phyloP scores from a whole-genome alignment of 2,113 vertebrate species.

The Petromus typicus region DNA sequence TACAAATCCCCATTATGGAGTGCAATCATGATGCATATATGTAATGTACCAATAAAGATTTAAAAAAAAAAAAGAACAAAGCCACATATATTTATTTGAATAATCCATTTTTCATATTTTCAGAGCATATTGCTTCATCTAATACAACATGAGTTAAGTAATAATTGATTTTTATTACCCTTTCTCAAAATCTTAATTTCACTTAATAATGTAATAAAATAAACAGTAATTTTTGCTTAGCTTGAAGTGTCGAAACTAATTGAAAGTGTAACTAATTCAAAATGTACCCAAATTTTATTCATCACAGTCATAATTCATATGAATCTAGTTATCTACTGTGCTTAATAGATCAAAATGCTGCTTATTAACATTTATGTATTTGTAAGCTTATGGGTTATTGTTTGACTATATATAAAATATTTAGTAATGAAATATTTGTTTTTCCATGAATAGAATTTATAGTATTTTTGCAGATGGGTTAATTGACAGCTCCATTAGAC shows the following conservation, averaged over 20 bases:
- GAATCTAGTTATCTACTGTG: not conserved
- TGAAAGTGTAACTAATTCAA: rapidly evolving
- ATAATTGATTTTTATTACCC: not conserved
- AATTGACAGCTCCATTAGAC: not conserved
- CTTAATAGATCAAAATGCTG: not conserved
- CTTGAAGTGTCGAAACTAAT: not conserved
- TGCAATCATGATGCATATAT: no score
- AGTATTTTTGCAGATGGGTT: constrained; percentile 37
- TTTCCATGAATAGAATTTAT: constrained; percentile 6
- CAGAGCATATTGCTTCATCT: not conserved
- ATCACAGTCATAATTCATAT: not conserved
- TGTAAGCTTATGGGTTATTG: not conserved
- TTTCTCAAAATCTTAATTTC: constrained; percentile 52
- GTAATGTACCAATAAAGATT: not conserved
- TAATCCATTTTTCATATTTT: not conserved
- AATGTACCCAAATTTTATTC: constrained; percentile 3
- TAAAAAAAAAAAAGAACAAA: not conserved
- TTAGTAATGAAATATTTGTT: constrained; percentile 60
- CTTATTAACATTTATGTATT: not conserved
- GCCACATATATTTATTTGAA: not conserved
- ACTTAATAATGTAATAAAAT: not conserved
- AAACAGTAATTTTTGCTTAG: not conserved
- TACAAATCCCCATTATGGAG: no score
- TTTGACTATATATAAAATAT: constrained; percentile 58
- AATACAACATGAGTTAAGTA: not conserved